Evolutionary conservation across 2,113 vertebrate species (phyloP), one percentile per base, ranked within the genome.

Genomic region (Oryzias curvinotus): DNA sequence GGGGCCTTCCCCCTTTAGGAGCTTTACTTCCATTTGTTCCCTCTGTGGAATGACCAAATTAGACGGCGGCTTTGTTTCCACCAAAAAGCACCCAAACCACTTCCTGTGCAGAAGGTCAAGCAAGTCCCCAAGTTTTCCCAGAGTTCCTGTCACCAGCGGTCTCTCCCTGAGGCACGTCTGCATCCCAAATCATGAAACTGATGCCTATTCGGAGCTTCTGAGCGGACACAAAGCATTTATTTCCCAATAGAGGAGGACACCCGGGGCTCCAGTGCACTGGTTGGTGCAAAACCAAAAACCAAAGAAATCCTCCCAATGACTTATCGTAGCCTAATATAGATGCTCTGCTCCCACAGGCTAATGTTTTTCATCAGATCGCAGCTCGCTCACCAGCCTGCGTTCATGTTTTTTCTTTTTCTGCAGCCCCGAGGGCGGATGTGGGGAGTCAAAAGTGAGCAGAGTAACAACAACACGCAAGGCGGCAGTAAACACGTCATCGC

Each of bases 51-150:
- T 51, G 5, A 5, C 7, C 57, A 44, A 18, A 49, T 55, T 16
- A 3, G 6, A 50, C 8, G 5, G 17, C 41, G 1, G 13, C 21
- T 47, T 23, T 46, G 42, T 63, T 67, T 54, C 19, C 54, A 55
- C 14, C 47, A 69, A 73, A 72, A 67, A 18, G 52, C 62, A 68
- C 56, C 57, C 66, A 65, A 69, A 69, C 71, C 73, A 80, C 85
- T 89, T 89, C 87, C 86, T 85, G 67, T 66, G 64, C 80, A 65
- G 43, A 49, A 78, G 80, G 84, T 88, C 88, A 85, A 42, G 45
- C 44, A 62, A 61, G 62, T 72, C 72, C 56, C 57, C 26, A 74
- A 72, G 57, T 71, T 81, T 88, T 90, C 89, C 88, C 88, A 91
- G 78, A 81, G 68, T 70, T 77, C 80, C 73, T 79, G 71, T 85